Evolutionary conservation across 2,888 invertebrate species (phyloP).

Genomic region (Furcula furcula): DNA sequence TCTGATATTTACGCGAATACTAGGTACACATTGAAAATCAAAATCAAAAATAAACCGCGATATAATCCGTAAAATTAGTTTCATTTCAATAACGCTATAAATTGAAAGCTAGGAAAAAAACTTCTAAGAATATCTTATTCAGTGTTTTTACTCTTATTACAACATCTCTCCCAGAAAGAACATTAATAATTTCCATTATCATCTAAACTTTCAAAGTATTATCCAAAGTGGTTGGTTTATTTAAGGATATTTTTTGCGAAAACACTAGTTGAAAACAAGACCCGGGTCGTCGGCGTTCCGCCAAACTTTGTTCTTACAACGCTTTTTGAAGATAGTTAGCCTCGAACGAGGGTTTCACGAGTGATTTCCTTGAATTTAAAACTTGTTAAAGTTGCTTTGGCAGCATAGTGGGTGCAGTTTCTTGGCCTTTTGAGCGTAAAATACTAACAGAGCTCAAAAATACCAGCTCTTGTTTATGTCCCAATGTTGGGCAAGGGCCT

Average conservation of each 20-base stretch:
- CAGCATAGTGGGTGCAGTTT: slow-evolving; percentile 23
- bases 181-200: too few species aligned
- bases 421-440: slow-evolving; percentile 11
- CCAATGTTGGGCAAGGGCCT: too few species aligned
- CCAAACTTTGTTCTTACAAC: slow-evolving; percentile 50
- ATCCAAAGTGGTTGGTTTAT: slow-evolving; percentile 16
- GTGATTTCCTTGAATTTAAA: slow-evolving; percentile 52
- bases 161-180: too few species aligned
- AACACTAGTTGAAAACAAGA: slow-evolving; percentile 32
- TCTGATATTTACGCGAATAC: too few species aligned
- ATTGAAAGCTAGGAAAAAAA: slow-evolving; percentile 11
- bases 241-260: slow-evolving; percentile 18
- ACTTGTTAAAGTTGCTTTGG: slow-evolving; percentile 35
- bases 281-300: slow-evolving; percentile 15
- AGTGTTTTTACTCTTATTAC: too few species aligned
- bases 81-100: too few species aligned
- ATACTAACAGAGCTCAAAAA: too few species aligned
- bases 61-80: too few species aligned
- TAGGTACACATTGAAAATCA: too few species aligned
- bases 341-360: slow-evolving; percentile 56
- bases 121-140: slow-evolving; percentile 4
- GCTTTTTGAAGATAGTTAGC: slow-evolving; percentile 54
- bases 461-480: too few species aligned
- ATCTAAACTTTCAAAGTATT: too few species aligned
- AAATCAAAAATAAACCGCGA: too few species aligned